These are phyloP conservation scores for Ptychobarbus kaznakovi DNA, from an alignment of 2,797 vertebrate genomes.

Conservation along the genomic window DNA sequence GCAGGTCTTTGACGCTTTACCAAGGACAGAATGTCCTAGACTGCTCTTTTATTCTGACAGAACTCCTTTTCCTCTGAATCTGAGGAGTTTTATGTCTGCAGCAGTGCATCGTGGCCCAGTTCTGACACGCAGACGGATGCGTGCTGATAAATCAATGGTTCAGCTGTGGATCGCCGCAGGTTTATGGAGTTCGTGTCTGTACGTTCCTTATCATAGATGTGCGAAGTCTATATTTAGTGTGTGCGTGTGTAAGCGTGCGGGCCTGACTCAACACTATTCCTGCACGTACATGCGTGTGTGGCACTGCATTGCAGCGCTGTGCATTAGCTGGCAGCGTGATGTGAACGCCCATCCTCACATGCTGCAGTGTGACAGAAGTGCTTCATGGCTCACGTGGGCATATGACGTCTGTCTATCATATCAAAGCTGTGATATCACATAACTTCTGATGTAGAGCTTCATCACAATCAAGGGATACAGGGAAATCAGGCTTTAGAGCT, in stretches of 20 bases:
- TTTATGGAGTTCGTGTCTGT: constrained; percentile 62
- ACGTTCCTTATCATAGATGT: constrained; percentile 70
- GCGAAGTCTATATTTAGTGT: constrained; percentile 76
- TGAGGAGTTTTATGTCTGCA: constrained; percentile 13
- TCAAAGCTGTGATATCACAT: neutral
- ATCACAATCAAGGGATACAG: neutral
- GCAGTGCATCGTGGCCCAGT: constrained; percentile 11
- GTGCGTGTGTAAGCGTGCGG: constrained; percentile 18
- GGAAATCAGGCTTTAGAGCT: neutral
- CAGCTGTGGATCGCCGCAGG: constrained; percentile 20
- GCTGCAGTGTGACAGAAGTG: constrained; percentile 3
- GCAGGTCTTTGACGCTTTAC: neutral
- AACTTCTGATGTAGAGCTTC: neutral
- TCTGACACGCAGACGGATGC: neutral
- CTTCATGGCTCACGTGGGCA: neutral
- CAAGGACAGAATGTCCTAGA: neutral
- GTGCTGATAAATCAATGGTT: constrained; percentile 25
- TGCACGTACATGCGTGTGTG: constrained; percentile 81
- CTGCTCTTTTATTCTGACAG: neutral
- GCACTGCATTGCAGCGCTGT: constrained; percentile 85
- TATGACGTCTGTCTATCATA: neutral
- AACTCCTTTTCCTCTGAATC: neutral
- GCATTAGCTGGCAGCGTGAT: constrained; percentile 72
- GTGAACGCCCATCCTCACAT: constrained; percentile 63
- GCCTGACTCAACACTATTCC: constrained; percentile 75